Base-by-base conservation (phyloP, 2,797 vertebrate species). In the Danio tinwini region DNA sequence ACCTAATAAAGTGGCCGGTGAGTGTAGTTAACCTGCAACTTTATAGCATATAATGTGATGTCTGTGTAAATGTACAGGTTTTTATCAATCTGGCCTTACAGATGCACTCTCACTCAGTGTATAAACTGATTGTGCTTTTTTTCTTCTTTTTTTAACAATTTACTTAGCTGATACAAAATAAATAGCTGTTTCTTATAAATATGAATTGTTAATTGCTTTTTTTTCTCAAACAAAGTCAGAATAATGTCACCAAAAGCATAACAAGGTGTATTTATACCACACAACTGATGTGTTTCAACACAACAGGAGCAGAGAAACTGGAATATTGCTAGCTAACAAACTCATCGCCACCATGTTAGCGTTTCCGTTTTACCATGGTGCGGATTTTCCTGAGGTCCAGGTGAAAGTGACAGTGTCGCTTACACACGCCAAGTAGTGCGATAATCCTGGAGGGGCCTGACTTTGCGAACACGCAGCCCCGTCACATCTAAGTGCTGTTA, bases 401-500 rank as follows among this genome's bases (percentile, higher is more conserved):
- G 78, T 80, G 62, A 62, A 63, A 82, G 62, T 56, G 29, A 63
- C 6, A 64, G 80, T 77, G 75, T 78, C 75, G 9, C 76, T 83
- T 78, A 55, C 75, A 56, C 78, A 76, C 52, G 45, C 82, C 75
- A 85, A 58, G 74, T 52, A 49, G 49, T 59, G 39, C 55, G 55
- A 83, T 87, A 88, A 88, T 88, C 62, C 84, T 58, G 59, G 82
- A 67, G 83, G 70, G 63, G 62, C n/a, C 55, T 49, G 63, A 10
- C 47, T 81, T 80, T 19, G 76, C 78, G 82, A 87, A 62, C 67
- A 53, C 42, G 64, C 81, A 73, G 29, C 84, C 78, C 85, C 81
- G 80, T 90, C 87, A 85, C 86, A 83, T 91, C 84, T 89, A 90
- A 91, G 83, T 91, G 88, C 78, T 83, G 86, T 92, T 90, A 92